Evolutionary conservation across 2,113 vertebrate species (phyloP), one percentile per base, ranked within the genome.

Genomic region (Calyptommatus sinebrachiatus): DNA sequence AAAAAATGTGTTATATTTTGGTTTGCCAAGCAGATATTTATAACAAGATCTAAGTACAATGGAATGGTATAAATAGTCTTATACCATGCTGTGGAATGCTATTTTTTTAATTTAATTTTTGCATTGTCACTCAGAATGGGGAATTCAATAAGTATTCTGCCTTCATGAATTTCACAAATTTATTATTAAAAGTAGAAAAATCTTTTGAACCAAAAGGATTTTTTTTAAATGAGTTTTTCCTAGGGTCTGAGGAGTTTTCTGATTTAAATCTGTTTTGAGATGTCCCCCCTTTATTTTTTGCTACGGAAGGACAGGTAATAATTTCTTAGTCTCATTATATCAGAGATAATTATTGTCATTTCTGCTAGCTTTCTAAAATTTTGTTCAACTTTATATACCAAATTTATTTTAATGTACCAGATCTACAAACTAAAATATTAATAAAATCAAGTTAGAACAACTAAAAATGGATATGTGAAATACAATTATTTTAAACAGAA

Each of bases 11-110:
- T 79, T 71, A 16, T 84, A 78, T 82, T 84, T 68, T 72, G 76
- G 66, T 79, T 88, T 71, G 63, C 10, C 79, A 81, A 69, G 62
- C 61, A 74, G 84, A 41, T 86, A 78, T 85, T 85, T 82, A 86
- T 67, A 68, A 81, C 26, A 72, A 18, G 85, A 14, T 26, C 71
- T 87, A 9, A 35, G 67, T 12, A n/a, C n/a, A 29, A 0, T n/a
- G 68, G 80, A 75, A 79, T 84, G 76, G 65, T 81, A 11, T 6
- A 81, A 0, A 24, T 26, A 8, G 62, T 31, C 31, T 29, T 62
- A 4, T 0, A 50, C 14, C 18, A 57, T 18, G 53, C 14, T 18
- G 4, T 57, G 12, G 71, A 48, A 31, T 48, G 62, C 29, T 60
- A 71, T 20, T 79, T 46, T 71, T 48, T 24, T 73, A 16, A 14